Base-by-base conservation (phyloP, 2,113 vertebrate species). In the Dendrocopos noguchii region DNA sequence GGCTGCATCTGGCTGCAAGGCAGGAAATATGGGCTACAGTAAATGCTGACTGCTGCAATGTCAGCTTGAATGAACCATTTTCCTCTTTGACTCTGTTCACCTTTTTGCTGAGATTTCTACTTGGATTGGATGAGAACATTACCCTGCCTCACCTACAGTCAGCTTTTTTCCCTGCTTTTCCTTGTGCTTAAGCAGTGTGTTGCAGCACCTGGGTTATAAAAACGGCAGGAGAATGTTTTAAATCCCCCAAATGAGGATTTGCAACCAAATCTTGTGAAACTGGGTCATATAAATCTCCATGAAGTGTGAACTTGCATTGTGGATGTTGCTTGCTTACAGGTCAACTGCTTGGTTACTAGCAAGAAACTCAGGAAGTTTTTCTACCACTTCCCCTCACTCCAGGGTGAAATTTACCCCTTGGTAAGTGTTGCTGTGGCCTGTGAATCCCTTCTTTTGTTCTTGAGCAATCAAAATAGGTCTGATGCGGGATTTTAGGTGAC, bases 261-360 rank as follows among this genome's bases (percentile, higher is more conserved):
- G 44, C 81, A 91, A 18, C 1, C 60, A 84, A 91, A 28, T 63
- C 89, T 66, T 73, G 76, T 68, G 91, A 84, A 90, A 84, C 13
- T 77, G 81, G 84, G 82, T 92, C 93, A 80, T 29, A 28, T 76
- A 86, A 86, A 95, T 39, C 61, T 74, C 72, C 0, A 7, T 33
- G 46, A 44, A 77, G 60, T 8, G 1, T 1, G 6, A 21, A 3
- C 61, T 68, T 0, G 0, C 0, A 0, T 8, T 50, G n/a, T 34
- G 72, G 85, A 52, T 7, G 2, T 57, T 77, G 57, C 44, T 91
- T 1, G 0, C 64, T 90, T 64, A 3, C 33, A 63, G 65, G 39
- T 29, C 52, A 71, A 64, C 63, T 3, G 4, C 34, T 68, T 6
- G 0, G 4, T 39, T 84, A 15, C 70, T 72, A 50, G 55, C 31